phyloP scores from a whole-genome alignment of 2,888 invertebrate species.

The Nomada ferruginata region DNA sequence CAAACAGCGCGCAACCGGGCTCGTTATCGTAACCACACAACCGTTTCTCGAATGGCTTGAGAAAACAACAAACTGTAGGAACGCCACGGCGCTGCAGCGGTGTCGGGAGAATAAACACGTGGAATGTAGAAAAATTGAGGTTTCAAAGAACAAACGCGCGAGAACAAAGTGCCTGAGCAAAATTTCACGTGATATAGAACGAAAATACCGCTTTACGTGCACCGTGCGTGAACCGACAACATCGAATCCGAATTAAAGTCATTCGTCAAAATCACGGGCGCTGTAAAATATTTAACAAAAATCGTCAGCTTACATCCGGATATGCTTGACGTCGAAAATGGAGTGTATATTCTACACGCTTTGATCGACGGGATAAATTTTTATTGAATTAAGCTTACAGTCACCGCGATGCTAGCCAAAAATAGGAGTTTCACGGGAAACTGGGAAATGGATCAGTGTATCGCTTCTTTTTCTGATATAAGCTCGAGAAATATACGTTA shows the following conservation, averaged over 20 bases:
- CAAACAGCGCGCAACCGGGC: constrained; percentile 34
- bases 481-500: too few species aligned
- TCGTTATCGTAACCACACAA: constrained; percentile 54
- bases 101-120: constrained; percentile 16
- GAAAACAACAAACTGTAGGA: constrained; percentile 32
- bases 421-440: not conserved
- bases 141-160: not conserved
- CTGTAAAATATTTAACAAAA: constrained; percentile 7
- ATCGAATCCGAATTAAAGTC: constrained; percentile 30
- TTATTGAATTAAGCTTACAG: constrained; percentile 1
- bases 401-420: not conserved
- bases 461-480: too few species aligned
- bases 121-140: constrained; percentile 38
- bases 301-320: not conserved
- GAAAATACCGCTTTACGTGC: constrained; percentile 1
- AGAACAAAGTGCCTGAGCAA: not conserved
- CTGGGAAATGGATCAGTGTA: too few species aligned
- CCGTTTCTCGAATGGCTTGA: constrained; percentile 48
- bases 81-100: not conserved
- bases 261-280: constrained; percentile 18
- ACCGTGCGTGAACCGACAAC: not conserved
- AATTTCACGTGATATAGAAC: constrained; percentile 21
- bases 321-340: constrained; percentile 1
- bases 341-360: not conserved
- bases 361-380: not conserved